Evolutionary conservation across 2,888 invertebrate species (phyloP), one percentile per base, ranked within the genome.

Genomic region (Athalia circularis): DNA sequence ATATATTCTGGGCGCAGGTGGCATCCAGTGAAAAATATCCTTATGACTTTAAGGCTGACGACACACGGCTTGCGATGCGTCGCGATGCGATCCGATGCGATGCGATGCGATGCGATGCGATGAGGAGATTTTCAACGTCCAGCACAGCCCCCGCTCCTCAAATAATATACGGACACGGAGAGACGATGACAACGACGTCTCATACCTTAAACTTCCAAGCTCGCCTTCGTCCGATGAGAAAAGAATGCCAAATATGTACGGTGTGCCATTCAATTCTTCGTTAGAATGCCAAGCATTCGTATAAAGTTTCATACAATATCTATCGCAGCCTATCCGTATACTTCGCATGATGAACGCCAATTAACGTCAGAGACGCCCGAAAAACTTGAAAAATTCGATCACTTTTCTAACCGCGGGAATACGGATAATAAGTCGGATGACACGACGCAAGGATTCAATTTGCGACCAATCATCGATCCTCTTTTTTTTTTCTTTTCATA

Each of bases 201-300:
- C 29, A 29, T 29, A 29, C 29, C 29, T 29, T 29, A 29, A 29
- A 29, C 29, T 29, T 29, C 2, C 29, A 29, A 29, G 29, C 29
- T 29, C 29, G 29, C 29, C 29, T 29, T 65, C 45, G 9, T 59
- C 47, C 43, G 75, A 61, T 75, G 75, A 62, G 75, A 29, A 75
- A 75, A 75, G 62, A 75, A 75, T 75, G 75, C 75, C 62, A 52
- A 75, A 75, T 75, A 75, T 75, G 62, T 50, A 15, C 50, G 75
- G 75, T 75, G 75, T 75, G 48, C 64, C 50, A 75, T 75, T 75
- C 75, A 50, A 50, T 75, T 75, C 75, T 75, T 43, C 11, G 74
- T 52, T 52, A 75, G n/a, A 64, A 11, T n/a, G 61, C 62, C 59
- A 50, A 75, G 62, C 75, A 62, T 75, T 75, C 75, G 48, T 3